phyloP scores from a whole-genome alignment of 2,113 vertebrate genomes.

The Pagrus major region DNA sequence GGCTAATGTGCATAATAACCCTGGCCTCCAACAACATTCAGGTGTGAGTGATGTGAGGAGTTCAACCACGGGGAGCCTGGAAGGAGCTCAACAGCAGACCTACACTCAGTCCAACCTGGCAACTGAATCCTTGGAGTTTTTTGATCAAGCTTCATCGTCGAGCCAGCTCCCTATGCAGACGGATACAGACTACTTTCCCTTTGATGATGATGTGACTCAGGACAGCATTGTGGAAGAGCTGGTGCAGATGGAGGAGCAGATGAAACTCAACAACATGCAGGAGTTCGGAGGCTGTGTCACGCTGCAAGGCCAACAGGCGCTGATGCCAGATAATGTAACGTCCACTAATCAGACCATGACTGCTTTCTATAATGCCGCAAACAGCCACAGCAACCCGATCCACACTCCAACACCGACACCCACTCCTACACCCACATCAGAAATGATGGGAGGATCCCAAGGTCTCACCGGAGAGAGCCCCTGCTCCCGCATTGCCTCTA shows the following conservation, averaged over 20 bases:
- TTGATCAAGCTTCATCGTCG: constrained; percentile 85
- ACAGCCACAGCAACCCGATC: constrained; percentile 89
- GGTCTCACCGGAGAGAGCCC: constrained; percentile 92
- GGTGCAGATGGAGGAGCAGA: constrained; percentile 99
- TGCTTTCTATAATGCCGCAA: constrained; percentile 89
- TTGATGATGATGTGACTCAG: constrained; percentile 98
- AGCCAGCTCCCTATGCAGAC: constrained; percentile 87
- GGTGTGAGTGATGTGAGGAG: constrained; percentile 83
- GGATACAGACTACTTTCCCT: constrained; percentile 92
- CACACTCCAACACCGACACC: constrained; percentile 89
- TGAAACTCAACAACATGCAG: constrained; percentile 92
- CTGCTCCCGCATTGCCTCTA: constrained; percentile 90
- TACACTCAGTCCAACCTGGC: constrained; percentile 81
- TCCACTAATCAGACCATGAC: constrained; percentile 84
- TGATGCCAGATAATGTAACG: constrained; percentile 80
- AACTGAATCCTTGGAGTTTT: constrained; percentile 72
- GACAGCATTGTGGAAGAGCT: constrained; percentile 99
- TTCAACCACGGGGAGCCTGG: constrained; percentile 80
- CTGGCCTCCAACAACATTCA: constrained; percentile 79
- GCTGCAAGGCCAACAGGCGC: constrained; percentile 85
- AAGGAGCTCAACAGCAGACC: constrained; percentile 80
- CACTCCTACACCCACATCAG: constrained; percentile 91
- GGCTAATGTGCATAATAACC: constrained; percentile 81
- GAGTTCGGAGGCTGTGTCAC: constrained; percentile 84
- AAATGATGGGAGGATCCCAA: constrained; percentile 90